A percentile compares a stretch with the other conserved stretches of the same genome.
Conservation (phyloP, 2,797 vertebrate genomes). For the Syndactyla subalaris region DNA sequence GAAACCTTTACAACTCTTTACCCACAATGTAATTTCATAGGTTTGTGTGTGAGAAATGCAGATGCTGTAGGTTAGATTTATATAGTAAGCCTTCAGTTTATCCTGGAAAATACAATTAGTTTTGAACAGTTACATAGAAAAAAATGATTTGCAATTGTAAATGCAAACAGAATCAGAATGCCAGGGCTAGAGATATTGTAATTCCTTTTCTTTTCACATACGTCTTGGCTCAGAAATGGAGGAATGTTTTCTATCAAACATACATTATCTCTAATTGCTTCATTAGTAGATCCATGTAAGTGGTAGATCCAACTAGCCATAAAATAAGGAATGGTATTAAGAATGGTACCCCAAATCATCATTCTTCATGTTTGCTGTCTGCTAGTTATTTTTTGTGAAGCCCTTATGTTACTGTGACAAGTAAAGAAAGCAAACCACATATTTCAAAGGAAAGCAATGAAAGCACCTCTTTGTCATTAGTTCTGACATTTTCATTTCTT, state of each 20-base stretch:
- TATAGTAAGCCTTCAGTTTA: background rate
- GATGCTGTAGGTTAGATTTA: background rate
- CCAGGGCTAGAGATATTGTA: background rate
- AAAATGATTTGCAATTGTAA: background rate
- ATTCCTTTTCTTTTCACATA: background rate
- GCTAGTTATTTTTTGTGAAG: background rate
- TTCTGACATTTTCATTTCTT: background rate
- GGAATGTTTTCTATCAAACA: background rate
- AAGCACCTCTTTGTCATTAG: background rate
- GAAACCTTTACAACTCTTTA: background rate
- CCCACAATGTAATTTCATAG: background rate
- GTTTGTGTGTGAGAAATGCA: background rate
- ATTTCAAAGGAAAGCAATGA: background rate
- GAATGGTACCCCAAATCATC: background rate
- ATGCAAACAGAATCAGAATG: background rate
- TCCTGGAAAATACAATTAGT: background rate
- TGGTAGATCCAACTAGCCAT: background rate
- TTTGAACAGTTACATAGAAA: slow-evolving; percentile 13
- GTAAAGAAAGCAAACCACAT: background rate
- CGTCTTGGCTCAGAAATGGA: background rate
- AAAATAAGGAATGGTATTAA: background rate
- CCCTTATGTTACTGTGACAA: background rate
- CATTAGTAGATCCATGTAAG: background rate
- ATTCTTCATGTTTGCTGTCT: background rate
- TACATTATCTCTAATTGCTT: background rate